These are phyloP conservation scores for Lota lota DNA, from an alignment of 2,113 vertebrate species.

Conservation along the genomic window DNA sequence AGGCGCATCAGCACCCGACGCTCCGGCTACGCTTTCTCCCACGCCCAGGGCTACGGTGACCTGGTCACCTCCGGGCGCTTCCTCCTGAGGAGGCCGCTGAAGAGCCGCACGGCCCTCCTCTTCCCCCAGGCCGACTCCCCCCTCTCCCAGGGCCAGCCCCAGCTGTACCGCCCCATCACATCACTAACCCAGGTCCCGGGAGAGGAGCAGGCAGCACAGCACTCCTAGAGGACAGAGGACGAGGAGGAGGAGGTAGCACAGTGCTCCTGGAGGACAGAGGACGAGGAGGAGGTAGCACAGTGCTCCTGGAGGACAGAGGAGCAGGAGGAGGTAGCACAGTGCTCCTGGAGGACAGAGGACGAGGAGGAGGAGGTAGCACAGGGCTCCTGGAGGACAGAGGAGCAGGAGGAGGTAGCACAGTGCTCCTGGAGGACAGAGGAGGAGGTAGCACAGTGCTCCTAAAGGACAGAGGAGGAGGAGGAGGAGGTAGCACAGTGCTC, in stretches of 20 bases:
- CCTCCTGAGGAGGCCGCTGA: conserved; percentile 56
- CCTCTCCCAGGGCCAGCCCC: conserved; percentile 53
- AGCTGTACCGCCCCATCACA: conserved; percentile 61
- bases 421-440: too few species aligned
- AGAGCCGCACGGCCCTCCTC: conserved; percentile 37
- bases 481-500: neutral
- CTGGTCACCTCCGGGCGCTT: conserved; percentile 87
- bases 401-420: too few species aligned
- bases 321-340: neutral
- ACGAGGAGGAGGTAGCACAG: neutral
- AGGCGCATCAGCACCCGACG: conserved; percentile 75
- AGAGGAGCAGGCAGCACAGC: conserved; percentile 20
- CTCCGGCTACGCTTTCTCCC: conserved; percentile 95
- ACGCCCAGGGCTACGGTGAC: conserved; percentile 85
- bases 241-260: neutral
- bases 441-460: too few species aligned
- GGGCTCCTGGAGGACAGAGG: too few species aligned
- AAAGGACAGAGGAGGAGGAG: neutral
- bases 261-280: neutral
- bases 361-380: too few species aligned
- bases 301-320: neutral
- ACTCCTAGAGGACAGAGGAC: conserved; percentile 5
- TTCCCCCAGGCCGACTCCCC: conserved; percentile 50
- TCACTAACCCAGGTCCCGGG: conserved; percentile 16
- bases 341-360: too few species aligned